Base-by-base conservation (phyloP, 2,113 vertebrate genomes). In the Otus sunia region DNA sequence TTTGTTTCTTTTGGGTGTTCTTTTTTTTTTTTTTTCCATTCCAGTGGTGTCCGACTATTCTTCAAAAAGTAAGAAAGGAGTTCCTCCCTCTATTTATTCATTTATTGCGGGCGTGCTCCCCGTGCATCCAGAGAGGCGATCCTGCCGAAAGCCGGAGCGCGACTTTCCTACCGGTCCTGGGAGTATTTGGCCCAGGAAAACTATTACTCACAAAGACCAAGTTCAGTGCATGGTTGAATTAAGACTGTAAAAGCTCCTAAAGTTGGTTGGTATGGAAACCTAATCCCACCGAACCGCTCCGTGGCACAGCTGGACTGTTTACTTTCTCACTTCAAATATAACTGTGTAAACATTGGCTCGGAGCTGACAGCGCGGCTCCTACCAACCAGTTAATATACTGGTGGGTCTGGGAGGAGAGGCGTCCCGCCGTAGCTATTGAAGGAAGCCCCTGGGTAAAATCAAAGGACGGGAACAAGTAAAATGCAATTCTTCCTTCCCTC, bases 261-360 rank as follows among this genome's bases (percentile, higher is more conserved):
- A 98, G 94, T 97, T 98, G 97, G 97, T 98, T 97, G 96, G 97
- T 97, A 98, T 98, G 98, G 98, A 98, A 98, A 98, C 98, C 90
- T 97, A 98, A 98, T 98, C 97, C 97, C 82, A 74, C 84, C 92
- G 93, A 96, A 96, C 86, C 86, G 80, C 96, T 96, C 96, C 62
- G 94, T 94, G 96, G 97, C 97, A 97, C 94, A 97, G 97, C 94
- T 97, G 97, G 97, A 96, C 97, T 98, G 97, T 98, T 98, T 98
- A 97, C 97, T 97, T 97, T 98, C 96, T 96, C 97, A 96, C 97
- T 95, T 96, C 97, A 97, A 98, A 97, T 97, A 98, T 97, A 97
- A 97, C 96, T 97, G 96, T 97, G 98, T 98, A 98, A 98, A 98
- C 98, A 98, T 85, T 91, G 97, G 94, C 94, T 94, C 30, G 72